Conservation (phyloP, 2,113 vertebrate species). For the Trichomycterus rosablanca region DNA sequence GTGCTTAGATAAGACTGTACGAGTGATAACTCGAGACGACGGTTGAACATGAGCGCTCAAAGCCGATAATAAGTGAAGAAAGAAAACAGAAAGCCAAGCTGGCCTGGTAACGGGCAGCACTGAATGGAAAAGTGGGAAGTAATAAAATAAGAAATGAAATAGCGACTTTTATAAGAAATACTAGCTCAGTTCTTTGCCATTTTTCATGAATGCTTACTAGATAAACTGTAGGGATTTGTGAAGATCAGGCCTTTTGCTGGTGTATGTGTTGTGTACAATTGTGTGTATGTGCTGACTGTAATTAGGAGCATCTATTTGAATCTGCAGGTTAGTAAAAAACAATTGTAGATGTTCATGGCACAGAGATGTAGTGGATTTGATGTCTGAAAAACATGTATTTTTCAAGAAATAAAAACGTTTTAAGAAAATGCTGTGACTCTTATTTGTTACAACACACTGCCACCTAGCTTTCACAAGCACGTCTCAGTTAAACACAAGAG, state of each 20-base stretch:
- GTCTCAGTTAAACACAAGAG: background rate
- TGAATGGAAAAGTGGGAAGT: constrained; percentile 22
- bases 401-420: constrained; percentile 58
- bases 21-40: constrained; percentile 10
- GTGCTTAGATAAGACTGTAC: background rate
- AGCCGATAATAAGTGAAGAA: constrained; percentile 4
- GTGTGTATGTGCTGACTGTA: no score
- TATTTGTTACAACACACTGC: constrained; percentile 51
- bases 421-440: constrained; percentile 50
- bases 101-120: constrained; percentile 16
- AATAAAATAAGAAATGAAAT: background rate
- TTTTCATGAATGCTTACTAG: no score
- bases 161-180: no score
- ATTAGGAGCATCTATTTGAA: no score
- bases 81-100: constrained; percentile 3
- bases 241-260: no score
- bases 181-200: no score
- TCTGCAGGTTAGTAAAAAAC: no score
- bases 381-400: constrained; percentile 43
- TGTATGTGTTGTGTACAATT: constrained; percentile 30
- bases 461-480: constrained; percentile 25
- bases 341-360: constrained; percentile 25
- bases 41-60: constrained; percentile 10
- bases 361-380: constrained; percentile 27
- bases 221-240: no score